Conservation (phyloP, 2,113 vertebrate genomes). For the Spea bombifrons region DNA sequence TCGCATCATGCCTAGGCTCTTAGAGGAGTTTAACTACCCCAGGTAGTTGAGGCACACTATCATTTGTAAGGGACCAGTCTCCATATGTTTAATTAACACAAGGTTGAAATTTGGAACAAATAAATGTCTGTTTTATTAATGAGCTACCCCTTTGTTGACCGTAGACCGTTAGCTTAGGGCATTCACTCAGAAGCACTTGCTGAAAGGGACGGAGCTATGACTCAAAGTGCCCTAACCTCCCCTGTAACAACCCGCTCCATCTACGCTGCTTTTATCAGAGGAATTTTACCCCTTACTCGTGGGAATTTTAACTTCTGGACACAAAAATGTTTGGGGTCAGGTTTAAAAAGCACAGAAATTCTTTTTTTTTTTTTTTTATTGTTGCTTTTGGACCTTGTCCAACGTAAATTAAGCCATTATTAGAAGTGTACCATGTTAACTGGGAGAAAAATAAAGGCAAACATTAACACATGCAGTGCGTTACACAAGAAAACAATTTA, state of each 20-base stretch:
- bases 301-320: slow-evolving; percentile 71
- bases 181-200: slow-evolving; percentile 45
- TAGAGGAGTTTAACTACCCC: too few relatives aligned
- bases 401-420: slow-evolving; percentile 58
- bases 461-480: slow-evolving; percentile 43
- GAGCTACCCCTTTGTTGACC: neutral
- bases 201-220: slow-evolving; percentile 46
- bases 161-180: slow-evolving; percentile 9
- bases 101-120: too few relatives aligned
- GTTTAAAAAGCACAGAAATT: slow-evolving; percentile 68
- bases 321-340: slow-evolving; percentile 72
- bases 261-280: slow-evolving; percentile 53
- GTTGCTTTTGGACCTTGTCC: slow-evolving; percentile 63
- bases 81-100: too few relatives aligned
- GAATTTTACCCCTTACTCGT: slow-evolving; percentile 66
- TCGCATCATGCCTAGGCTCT: too few relatives aligned
- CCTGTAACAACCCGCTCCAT: neutral
- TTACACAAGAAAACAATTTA: slow-evolving; percentile 43
- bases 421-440: slow-evolving; percentile 61
- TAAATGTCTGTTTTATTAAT: too few relatives aligned
- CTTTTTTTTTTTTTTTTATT: slow-evolving; percentile 52
- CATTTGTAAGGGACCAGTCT: too few relatives aligned
- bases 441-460: slow-evolving; percentile 55
- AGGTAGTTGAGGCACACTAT: too few relatives aligned
- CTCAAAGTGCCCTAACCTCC: slow-evolving; percentile 48